These are phyloP conservation scores for Dermatemys mawii DNA, from an alignment of 2,113 vertebrate genomes.

Conservation along the genomic window DNA sequence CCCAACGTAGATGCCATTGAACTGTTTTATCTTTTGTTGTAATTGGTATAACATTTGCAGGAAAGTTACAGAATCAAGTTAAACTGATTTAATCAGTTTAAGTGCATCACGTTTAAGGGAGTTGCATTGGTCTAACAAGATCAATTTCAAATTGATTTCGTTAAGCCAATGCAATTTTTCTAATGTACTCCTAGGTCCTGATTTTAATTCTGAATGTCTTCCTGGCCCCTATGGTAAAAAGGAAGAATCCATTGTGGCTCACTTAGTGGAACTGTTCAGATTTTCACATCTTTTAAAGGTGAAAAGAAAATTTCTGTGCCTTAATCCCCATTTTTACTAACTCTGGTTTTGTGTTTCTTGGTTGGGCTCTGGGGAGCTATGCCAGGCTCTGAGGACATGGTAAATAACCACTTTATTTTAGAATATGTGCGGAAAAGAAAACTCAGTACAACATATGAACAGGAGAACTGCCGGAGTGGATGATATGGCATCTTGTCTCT, in stretches of 20 bases:
- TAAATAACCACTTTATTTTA: not conserved
- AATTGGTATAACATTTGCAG: not conserved
- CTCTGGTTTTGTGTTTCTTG: not conserved
- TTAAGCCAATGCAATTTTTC: not conserved
- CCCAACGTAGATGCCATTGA: not conserved
- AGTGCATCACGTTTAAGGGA: not conserved
- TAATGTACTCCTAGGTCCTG: not conserved
- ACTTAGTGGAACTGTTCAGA: not conserved
- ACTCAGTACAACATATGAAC: not conserved
- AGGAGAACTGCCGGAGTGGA: not conserved
- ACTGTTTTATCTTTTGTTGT: not conserved
- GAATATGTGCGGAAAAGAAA: not conserved
- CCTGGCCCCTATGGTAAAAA: not conserved
- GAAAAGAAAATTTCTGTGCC: rapidly evolving
- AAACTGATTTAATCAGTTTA: not conserved
- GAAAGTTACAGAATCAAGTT: not conserved
- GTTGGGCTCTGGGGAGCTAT: constrained; percentile 40
- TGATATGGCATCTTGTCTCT: not conserved
- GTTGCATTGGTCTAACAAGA: not conserved
- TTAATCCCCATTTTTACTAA: not conserved
- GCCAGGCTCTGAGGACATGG: constrained; percentile 61
- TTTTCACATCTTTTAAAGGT: not conserved
- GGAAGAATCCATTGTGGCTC: not conserved
- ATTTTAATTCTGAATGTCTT: not conserved
- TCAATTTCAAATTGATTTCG: not conserved